These are phyloP conservation scores for Drosophila subpulchrella DNA, from an alignment of 1,140 invertebrate species.

Conservation along the genomic window DNA sequence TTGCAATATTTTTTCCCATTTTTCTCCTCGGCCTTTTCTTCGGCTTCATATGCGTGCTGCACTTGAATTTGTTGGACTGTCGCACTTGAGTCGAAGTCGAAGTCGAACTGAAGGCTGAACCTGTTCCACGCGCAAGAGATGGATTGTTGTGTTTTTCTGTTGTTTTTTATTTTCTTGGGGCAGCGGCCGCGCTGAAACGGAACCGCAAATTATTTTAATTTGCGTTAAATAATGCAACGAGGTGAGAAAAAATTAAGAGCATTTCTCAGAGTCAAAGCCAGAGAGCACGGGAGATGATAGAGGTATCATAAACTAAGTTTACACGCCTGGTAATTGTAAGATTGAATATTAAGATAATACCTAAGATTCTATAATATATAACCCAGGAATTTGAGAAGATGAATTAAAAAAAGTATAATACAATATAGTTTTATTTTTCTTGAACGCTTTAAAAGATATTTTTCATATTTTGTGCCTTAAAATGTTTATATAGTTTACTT, in stretches of 20 bases:
- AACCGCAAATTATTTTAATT: slow-evolving; percentile 83
- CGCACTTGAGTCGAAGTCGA: slow-evolving; percentile 64
- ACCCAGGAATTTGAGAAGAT: too few species aligned
- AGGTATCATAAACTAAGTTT: slow-evolving; percentile 4
- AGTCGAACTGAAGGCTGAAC: slow-evolving; percentile 55
- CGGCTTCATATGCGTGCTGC: slow-evolving; percentile 71
- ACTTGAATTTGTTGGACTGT: slow-evolving; percentile 82
- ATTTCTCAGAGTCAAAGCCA: slow-evolving; percentile 53
- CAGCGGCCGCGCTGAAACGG: slow-evolving; percentile 72
- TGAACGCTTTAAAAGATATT: too few species aligned
- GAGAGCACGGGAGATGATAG: slow-evolving; percentile 21
- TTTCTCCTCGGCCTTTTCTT: slow-evolving; percentile 56
- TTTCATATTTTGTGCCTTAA: too few species aligned
- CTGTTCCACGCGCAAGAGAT: slow-evolving; percentile 66
- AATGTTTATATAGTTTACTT: background rate
- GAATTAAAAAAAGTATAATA: too few species aligned
- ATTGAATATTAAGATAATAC: slow-evolving; percentile 1
- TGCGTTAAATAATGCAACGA: slow-evolving; percentile 83
- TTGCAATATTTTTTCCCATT: slow-evolving; percentile 70
- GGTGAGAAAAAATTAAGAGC: slow-evolving; percentile 82
- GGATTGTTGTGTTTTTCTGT: slow-evolving; percentile 38
- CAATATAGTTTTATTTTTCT: too few species aligned
- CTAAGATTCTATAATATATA: too few species aligned
- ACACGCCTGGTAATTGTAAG: background rate
- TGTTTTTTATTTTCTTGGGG: slow-evolving; percentile 31